Percentiles rank a stretch among this genome's conserved stretches.
These are phyloP conservation scores for Halcyon malimbica DNA, from an alignment of 2,113 vertebrate species.

Conservation along the genomic window DNA sequence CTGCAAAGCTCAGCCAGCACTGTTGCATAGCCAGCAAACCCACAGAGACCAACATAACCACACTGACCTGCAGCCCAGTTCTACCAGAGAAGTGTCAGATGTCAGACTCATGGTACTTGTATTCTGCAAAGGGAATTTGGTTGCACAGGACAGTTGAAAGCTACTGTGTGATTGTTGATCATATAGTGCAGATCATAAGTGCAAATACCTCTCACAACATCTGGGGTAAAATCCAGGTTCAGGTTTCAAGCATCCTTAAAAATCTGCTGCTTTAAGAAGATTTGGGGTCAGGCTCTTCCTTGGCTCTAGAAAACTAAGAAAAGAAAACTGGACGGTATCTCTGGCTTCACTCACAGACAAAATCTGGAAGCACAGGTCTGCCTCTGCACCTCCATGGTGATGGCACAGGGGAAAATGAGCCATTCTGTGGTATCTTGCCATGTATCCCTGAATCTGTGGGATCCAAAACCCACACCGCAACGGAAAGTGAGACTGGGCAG, in stretches of 20 bases:
- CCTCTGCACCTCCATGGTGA: neutral
- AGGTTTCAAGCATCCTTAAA: neutral
- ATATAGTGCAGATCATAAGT: accelerated
- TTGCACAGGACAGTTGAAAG: neutral
- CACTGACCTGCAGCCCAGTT: neutral
- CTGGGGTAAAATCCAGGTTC: neutral
- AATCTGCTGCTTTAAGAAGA: neutral
- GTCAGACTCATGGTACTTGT: neutral
- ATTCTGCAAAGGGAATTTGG: neutral
- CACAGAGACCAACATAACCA: neutral
- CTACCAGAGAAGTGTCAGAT: neutral
- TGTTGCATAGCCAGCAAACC: neutral
- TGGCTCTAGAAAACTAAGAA: neutral
- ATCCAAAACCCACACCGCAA: neutral
- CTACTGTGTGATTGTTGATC: neutral
- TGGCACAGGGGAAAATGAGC: neutral
- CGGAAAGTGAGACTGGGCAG: neutral
- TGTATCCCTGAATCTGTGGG: neutral
- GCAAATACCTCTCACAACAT: neutral
- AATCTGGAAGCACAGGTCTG: neutral
- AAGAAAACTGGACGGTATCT: neutral
- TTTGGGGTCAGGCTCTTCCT: neutral
- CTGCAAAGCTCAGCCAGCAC: neutral
- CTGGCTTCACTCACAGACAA: neutral
- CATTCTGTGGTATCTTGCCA: neutral